These are phyloP conservation scores for Myiotriccus ornatus DNA, from an alignment of 2,797 vertebrate genomes.

Conservation along the genomic window DNA sequence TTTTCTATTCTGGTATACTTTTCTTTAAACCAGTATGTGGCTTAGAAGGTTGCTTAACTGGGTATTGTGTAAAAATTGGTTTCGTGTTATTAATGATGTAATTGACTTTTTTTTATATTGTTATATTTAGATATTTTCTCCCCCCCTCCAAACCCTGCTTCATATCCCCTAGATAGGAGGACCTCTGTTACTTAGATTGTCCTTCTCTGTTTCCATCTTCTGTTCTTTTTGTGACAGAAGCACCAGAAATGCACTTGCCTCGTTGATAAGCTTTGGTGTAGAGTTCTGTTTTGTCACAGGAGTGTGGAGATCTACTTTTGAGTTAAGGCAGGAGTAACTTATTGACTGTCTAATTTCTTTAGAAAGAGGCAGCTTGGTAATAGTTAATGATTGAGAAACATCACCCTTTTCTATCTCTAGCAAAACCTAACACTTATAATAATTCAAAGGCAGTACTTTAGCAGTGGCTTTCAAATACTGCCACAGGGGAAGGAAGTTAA, in stretches of 20 bases:
- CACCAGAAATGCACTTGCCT: neutral
- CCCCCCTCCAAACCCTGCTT: neutral
- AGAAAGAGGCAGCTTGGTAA: neutral
- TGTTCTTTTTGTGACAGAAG: neutral
- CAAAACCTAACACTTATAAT: neutral
- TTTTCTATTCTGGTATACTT: neutral
- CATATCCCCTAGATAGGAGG: neutral
- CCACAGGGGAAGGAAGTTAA: neutral
- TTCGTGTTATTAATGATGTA: neutral
- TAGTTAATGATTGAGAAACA: neutral
- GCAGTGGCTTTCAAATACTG: neutral
- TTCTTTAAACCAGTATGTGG: neutral
- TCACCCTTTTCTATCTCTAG: neutral
- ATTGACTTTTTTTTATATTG: neutral
- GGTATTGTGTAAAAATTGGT: neutral
- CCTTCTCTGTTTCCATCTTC: neutral
- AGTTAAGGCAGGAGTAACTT: neutral
- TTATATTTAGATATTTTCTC: rapidly evolving
- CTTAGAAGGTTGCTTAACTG: neutral
- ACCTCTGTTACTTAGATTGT: neutral
- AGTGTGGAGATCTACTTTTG: neutral
- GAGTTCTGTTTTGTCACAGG: neutral
- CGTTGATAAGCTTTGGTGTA: neutral
- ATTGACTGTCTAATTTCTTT: neutral
- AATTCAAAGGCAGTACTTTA: neutral